These are phyloP conservation scores for Pangasius macronema DNA, from an alignment of 2,797 vertebrate genomes.

Conservation along the genomic window DNA sequence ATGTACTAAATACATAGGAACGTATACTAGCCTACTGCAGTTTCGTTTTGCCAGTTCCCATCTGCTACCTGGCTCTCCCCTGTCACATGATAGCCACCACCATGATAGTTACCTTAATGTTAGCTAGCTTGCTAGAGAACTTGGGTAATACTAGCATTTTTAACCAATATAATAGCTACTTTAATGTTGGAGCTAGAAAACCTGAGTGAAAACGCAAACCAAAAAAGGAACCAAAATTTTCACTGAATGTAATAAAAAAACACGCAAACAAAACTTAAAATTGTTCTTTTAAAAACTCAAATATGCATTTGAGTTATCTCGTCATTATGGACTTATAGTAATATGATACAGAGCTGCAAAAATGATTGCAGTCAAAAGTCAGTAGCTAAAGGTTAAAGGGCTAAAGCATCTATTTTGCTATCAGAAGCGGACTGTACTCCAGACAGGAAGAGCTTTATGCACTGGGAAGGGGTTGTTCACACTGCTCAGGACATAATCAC, in stretches of 20 bases:
- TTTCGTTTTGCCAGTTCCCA: not conserved
- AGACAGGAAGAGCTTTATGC: constrained; percentile 34
- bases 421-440: constrained; percentile 4
- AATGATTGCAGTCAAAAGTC: not conserved
- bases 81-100: not conserved
- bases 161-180: not conserved
- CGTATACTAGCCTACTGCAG: not conserved
- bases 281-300: not conserved
- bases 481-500: constrained; percentile 17
- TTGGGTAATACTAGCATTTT: not conserved
- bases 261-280: not conserved
- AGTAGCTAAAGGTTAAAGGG: constrained; percentile 1
- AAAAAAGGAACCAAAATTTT: not conserved
- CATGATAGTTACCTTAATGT: not conserved
- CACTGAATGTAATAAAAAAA: not conserved
- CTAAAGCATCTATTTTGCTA: not conserved
- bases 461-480: constrained; percentile 17
- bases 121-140: not conserved
- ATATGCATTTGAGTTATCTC: not conserved
- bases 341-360: not conserved
- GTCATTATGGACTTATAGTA: not conserved
- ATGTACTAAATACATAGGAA: not conserved
- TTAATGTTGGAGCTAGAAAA: not conserved
- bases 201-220: not conserved
- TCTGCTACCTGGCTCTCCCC: not conserved